Base-by-base conservation (phyloP, 2,113 vertebrate species). In the Carettochelys insculpta region DNA sequence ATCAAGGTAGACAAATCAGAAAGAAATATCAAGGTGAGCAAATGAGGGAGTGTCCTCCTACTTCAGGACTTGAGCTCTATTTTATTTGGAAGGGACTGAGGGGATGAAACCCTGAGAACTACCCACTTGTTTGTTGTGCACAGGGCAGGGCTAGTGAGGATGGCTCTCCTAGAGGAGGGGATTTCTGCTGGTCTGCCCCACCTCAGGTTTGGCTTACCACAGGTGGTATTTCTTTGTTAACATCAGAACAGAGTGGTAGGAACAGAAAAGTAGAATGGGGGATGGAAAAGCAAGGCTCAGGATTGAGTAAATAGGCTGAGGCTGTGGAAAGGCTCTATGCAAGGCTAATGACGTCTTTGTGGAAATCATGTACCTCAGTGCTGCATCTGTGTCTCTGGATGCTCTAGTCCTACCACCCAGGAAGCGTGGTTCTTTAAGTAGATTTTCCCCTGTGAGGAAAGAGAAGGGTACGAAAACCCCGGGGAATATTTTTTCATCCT, bases 71-170 rank as follows among this genome's bases (percentile, higher is more conserved):
- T 94, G 79, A 90, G 93, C 92, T 90, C 80, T 90, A 87, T 93
- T 89, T 89, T 58, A 2, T 82, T 90, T 95, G 94, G 92, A 94
- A 92, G 24, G 31, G 29, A 95, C 52, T 88, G 79, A 91, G 83
- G 87, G 71, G 88, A 82, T 94, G 83, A 94, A 94, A 92, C 92
- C 90, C 92, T 81, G 92, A 85, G 85, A 97, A 95, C 78, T n/a
- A 45, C 79, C 61, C 95, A 90, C 83, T 89, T 71, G 84, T 94
- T 96, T 97, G 53, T 92, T 77, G 47, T 56, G 11, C n/a, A 93
- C 92, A 95, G 93, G 83, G 90, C 79, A 90, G 94, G 92, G 90
- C 90, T 58, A 77, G 85, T 90, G 95, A 92, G 94, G 90, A 93
- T 95, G 94, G 90, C 90, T 95, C 41, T 65, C 20, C 43, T 84